These are phyloP conservation scores for Pheosia gnoma DNA, from an alignment of 2,888 invertebrate species.

Conservation along the genomic window DNA sequence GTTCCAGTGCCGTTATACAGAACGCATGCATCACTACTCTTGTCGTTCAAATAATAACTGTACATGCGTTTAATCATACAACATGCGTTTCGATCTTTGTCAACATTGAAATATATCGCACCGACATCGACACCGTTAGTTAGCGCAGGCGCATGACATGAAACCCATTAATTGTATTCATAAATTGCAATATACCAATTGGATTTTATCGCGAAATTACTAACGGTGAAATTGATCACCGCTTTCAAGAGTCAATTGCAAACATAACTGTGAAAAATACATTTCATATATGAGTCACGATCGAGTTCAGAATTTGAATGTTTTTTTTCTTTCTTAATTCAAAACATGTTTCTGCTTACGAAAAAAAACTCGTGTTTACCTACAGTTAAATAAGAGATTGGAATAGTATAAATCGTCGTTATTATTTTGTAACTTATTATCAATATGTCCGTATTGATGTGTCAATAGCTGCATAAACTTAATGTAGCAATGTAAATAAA, in stretches of 20 bases:
- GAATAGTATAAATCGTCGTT: too few relatives aligned
- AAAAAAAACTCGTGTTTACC: too few relatives aligned
- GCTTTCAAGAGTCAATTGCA: background rate
- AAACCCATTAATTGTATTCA: slow-evolving; percentile 49
- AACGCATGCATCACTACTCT: slow-evolving; percentile 32
- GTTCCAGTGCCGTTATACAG: slow-evolving; percentile 2
- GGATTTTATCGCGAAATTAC: slow-evolving; percentile 7
- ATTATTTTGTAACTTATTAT: too few relatives aligned
- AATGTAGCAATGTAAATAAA: slow-evolving; percentile 10
- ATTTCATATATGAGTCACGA: too few relatives aligned
- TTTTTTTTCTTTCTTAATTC: too few relatives aligned
- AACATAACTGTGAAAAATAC: background rate
- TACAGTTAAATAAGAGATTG: too few relatives aligned
- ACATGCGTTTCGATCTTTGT: slow-evolving; percentile 59
- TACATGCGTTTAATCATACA: slow-evolving; percentile 36
- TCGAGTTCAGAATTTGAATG: too few relatives aligned
- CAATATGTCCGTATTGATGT: too few relatives aligned
- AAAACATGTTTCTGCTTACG: too few relatives aligned
- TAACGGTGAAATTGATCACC: background rate
- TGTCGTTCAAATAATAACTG: slow-evolving; percentile 39
- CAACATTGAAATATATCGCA: slow-evolving; percentile 63
- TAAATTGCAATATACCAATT: slow-evolving; percentile 11
- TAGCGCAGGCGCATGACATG: slow-evolving; percentile 64
- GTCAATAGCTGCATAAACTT: background rate
- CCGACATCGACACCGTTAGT: slow-evolving; percentile 67